A percentile compares a stretch with the other conserved stretches of the same genome.
Evolutionary conservation across 2,888 invertebrate species (phyloP).

Genomic region (Flexamia atlantica): DNA sequence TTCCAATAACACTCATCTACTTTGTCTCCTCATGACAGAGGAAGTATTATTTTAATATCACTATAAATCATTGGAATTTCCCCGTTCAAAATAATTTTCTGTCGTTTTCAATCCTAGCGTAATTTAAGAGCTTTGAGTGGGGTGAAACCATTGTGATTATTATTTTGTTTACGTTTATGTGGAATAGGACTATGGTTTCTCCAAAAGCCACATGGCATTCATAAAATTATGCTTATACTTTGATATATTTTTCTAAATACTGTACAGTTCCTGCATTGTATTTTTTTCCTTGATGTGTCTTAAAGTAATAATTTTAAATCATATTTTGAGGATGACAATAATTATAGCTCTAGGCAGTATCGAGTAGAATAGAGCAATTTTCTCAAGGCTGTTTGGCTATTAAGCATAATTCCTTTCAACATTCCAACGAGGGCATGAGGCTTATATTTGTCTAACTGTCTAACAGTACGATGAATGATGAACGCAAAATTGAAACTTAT

Average conservation of each 20-base stretch:
- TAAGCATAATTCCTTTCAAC: not conserved
- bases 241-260: not conserved
- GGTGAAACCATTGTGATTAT: no score
- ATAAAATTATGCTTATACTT: not conserved
- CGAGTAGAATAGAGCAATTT: not conserved
- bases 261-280: constrained; percentile 27
- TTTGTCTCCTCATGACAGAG: constrained; percentile 4
- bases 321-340: constrained; percentile 50
- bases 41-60: constrained; percentile 26
- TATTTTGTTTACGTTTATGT: no score
- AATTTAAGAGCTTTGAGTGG: no score
- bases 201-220: no score
- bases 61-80: not conserved
- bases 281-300: constrained; percentile 32
- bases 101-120: no score
- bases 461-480: not conserved
- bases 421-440: constrained; percentile 6
- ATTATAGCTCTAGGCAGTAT: constrained; percentile 21
- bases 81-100: not conserved
- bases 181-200: no score
- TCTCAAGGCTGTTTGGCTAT: not conserved
- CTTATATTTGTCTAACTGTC: not conserved
- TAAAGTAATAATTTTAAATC: not conserved
- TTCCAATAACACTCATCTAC: constrained; percentile 14
- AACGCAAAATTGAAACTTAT: not conserved